A percentile compares a stretch with the other conserved stretches of the same genome.
phyloP scores from a whole-genome alignment of 2,888 invertebrate species.

The Caenorhabditis sp. region DNA sequence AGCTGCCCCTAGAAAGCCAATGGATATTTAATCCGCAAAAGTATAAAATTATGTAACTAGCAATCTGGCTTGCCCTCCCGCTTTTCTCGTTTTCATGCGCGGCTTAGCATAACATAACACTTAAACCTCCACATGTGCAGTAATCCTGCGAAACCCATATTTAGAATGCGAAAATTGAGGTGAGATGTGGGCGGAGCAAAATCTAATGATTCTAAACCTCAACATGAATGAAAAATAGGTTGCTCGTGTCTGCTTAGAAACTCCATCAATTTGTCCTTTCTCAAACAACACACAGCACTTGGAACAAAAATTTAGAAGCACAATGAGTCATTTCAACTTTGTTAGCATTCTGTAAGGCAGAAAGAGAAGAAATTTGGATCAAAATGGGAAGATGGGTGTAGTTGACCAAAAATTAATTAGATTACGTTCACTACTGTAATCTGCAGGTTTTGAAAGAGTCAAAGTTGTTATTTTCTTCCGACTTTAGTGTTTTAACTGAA shows the following conservation, averaged over 20 bases:
- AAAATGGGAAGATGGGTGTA: not conserved
- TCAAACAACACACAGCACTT: too few species aligned
- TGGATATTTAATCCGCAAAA: constrained; percentile 67
- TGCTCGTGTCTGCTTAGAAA: too few species aligned
- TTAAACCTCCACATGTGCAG: constrained; percentile 17
- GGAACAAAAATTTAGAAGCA: constrained; percentile 4
- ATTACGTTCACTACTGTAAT: constrained; percentile 15
- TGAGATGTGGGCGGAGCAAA: constrained; percentile 30
- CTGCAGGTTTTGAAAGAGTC: not conserved
- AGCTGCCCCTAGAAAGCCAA: constrained; percentile 59
- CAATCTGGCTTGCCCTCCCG: constrained; percentile 30
- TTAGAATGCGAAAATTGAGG: constrained; percentile 3
- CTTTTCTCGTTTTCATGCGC: not conserved
- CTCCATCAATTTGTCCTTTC: too few species aligned
- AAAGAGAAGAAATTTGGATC: constrained; percentile 16
- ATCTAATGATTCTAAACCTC: not conserved
- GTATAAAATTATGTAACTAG: constrained; percentile 68
- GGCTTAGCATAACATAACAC: constrained; percentile 25
- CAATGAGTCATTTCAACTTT: constrained; percentile 48
- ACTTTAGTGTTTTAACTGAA: not conserved
- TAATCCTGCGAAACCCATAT: constrained; percentile 23
- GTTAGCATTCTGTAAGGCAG: constrained; percentile 48
- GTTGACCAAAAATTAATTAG: constrained; percentile 34
- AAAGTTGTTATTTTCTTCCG: not conserved
- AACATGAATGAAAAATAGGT: too few species aligned